phyloP scores from a whole-genome alignment of 2,113 vertebrate genomes.

The Gasterosteus nipponicus region DNA sequence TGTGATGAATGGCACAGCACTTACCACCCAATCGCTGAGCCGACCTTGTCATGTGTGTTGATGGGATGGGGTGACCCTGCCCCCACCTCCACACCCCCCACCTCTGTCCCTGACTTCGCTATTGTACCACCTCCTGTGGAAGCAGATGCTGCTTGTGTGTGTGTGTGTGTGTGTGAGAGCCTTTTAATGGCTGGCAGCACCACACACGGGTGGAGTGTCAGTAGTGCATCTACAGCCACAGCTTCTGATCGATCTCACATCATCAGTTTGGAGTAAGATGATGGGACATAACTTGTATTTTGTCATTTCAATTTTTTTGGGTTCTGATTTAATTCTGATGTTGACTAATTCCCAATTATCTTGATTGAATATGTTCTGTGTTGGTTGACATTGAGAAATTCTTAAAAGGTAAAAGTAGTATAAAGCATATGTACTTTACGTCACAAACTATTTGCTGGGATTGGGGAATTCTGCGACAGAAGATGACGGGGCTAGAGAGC shows the following conservation, averaged over 20 bases:
- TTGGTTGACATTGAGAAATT: not conserved
- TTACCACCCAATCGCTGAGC: slow-evolving; percentile 65
- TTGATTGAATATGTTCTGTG: not conserved
- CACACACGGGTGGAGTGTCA: not conserved
- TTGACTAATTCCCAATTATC: too few relatives aligned
- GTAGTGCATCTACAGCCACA: not conserved
- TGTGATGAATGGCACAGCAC: slow-evolving; percentile 78
- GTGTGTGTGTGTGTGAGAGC: slow-evolving; percentile 13
- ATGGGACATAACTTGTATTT: not conserved
- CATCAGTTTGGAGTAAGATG: not conserved
- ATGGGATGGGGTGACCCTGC: slow-evolving; percentile 64
- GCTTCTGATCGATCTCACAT: slow-evolving; percentile 8
- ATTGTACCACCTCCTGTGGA: slow-evolving; percentile 69
- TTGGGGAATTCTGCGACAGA: not conserved
- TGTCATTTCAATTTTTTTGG: not conserved
- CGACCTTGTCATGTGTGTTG: slow-evolving; percentile 81
- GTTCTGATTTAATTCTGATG: not conserved
- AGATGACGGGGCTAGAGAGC: not conserved
- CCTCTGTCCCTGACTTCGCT: slow-evolving; percentile 49
- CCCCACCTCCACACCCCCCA: slow-evolving; percentile 17
- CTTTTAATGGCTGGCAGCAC: slow-evolving; percentile 3
- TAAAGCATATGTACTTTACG: too few relatives aligned
- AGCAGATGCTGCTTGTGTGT: slow-evolving; percentile 65
- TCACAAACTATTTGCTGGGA: not conserved
- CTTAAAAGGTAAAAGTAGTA: not conserved